Percentiles rank a stretch among this genome's conserved stretches.
Evolutionary conservation across 2,797 vertebrate genomes (phyloP).

Genomic region (Erethizon dorsatum): DNA sequence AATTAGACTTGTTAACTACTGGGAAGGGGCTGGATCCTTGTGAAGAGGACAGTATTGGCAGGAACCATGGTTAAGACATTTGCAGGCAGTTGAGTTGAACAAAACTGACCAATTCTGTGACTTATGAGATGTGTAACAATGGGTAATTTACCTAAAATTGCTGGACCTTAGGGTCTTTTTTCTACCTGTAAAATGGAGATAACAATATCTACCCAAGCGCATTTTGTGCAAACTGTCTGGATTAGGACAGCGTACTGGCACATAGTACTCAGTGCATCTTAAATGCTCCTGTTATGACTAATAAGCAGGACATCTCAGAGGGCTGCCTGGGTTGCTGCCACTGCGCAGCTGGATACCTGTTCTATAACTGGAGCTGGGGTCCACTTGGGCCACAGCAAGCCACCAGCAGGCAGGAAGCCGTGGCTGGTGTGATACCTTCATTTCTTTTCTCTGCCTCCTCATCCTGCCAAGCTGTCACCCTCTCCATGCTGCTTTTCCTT

Average conservation of each 20-base stretch:
- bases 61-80: neutral
- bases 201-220: neutral
- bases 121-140: neutral
- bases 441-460: neutral
- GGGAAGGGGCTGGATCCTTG: neutral
- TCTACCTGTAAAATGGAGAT: neutral
- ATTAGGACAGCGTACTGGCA: neutral
- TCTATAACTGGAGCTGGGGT: neutral
- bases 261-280: neutral
- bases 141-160: neutral
- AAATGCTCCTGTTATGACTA: neutral
- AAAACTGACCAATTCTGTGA: neutral
- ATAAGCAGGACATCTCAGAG: neutral
- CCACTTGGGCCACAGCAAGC: neutral
- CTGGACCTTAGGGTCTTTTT: neutral
- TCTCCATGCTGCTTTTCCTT: neutral
- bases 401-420: neutral
- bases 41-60: neutral
- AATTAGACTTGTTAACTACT: neutral
- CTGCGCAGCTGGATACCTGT: neutral
- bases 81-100: neutral
- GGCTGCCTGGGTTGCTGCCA: no score
- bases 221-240: rapidly evolving
- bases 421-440: no score
- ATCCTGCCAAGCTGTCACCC: neutral